phyloP scores from a whole-genome alignment of 2,797 vertebrate genomes.

The Myotis myotis region DNA sequence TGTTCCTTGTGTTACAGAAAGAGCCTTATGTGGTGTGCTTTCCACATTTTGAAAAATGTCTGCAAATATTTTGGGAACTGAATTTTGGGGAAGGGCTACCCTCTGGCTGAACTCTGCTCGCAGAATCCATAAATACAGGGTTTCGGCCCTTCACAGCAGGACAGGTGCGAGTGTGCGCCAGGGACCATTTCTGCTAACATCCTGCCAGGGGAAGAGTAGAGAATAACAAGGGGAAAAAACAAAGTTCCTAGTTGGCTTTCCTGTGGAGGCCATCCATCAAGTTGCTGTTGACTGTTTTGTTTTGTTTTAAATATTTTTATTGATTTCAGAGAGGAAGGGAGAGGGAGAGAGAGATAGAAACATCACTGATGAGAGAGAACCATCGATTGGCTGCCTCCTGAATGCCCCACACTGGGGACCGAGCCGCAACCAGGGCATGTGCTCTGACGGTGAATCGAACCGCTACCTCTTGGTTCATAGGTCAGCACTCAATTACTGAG shows the following conservation, averaged over 20 bases:
- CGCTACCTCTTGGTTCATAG: too few relatives aligned
- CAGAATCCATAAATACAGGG: conserved; percentile 29
- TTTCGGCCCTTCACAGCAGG: conserved; percentile 33
- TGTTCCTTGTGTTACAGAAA: background rate
- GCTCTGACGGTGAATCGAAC: too few relatives aligned
- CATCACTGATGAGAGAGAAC: too few relatives aligned
- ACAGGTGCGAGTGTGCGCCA: background rate
- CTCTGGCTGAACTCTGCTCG: conserved; percentile 72
- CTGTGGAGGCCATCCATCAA: background rate
- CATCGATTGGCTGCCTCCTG: too few relatives aligned
- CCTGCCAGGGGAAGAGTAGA: conserved; percentile 3
- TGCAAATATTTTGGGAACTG: conserved; percentile 48
- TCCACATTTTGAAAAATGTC: conserved; percentile 45
- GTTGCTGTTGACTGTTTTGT: background rate
- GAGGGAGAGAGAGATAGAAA: too few relatives aligned
- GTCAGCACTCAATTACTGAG: too few relatives aligned
- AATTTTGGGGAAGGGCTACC: conserved; percentile 49
- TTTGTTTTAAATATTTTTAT: too few relatives aligned
- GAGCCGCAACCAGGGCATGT: too few relatives aligned
- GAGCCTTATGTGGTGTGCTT: background rate
- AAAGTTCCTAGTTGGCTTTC: background rate
- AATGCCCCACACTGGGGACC: too few relatives aligned
- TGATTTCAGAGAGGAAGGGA: too few relatives aligned
- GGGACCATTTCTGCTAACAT: conserved; percentile 9
- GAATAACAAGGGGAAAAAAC: background rate